Base-by-base conservation (phyloP, 2,113 vertebrate genomes). In the Spea multiplicata region DNA sequence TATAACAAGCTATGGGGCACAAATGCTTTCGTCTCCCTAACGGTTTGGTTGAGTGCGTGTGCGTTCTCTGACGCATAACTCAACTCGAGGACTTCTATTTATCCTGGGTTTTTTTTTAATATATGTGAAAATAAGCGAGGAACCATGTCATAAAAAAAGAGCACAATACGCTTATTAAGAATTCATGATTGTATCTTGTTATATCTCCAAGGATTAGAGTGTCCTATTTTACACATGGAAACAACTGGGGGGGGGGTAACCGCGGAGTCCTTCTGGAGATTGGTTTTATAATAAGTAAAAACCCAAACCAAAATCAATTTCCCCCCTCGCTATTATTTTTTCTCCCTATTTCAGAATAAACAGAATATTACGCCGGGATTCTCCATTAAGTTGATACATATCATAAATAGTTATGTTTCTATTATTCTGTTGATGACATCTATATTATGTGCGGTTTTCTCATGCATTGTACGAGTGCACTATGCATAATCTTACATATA, bases 161-260 rank as follows among this genome's bases (percentile, higher is more conserved):
- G 61, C 71, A 73, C 77, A 80, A 73, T 73, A 80, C 52, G 64
- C 70, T 73, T 67, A 80, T 80, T 80, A 80, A 80, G 77, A 73
- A 80, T 80, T 80, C 77, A 80, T 80, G 77, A 80, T 80, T 80
- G 77, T 80, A 80, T 80, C 77, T 67, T n/a, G 14, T 50, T 73
- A 49, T 73, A 67, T 80, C 77, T 80, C 77, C 50, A 10, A 80
- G 77, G 77, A 73, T 73, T 80, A 73, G 66, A n/a, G 70, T 80
- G 62, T 80, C 77, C 77, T 80, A 80, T 80, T 80, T 73, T 73
- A 73, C 50, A 62, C 57, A 46, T 62, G 59, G 59, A 64, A 46
- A 64, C 70, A 67, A 71, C 69, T 66, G 61, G 70, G 76, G 76
- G 55, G 48, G 76, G 76, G 47, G 17, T 69, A 55, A 65, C 49